phyloP scores from a whole-genome alignment of 2,113 vertebrate genomes.

The Sinocyclocheilus anshuiensis region DNA sequence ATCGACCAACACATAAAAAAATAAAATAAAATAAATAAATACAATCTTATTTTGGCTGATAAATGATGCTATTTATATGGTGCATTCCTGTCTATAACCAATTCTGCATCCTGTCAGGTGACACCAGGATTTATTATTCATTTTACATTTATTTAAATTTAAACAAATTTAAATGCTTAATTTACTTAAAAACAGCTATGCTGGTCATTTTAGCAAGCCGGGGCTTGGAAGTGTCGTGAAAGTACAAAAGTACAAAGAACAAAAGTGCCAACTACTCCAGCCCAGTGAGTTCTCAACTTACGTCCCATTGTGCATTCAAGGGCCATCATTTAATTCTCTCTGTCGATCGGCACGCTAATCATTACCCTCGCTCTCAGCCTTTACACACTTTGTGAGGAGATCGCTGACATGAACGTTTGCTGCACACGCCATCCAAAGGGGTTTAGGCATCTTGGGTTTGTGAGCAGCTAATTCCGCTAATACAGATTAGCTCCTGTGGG shows the following conservation, averaged over 20 bases:
- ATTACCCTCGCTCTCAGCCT: slow-evolving; percentile 34
- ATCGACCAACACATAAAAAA: too few species aligned
- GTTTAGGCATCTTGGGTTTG: slow-evolving; percentile 74
- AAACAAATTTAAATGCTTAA: too few species aligned
- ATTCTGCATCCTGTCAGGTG: too few species aligned
- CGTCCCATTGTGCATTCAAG: slow-evolving; percentile 29
- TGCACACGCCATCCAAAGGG: slow-evolving; percentile 39
- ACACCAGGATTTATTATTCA: too few species aligned
- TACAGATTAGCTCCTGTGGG: slow-evolving; percentile 79
- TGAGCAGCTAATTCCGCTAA: slow-evolving; percentile 79
- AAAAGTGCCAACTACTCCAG: neutral
- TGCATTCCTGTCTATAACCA: too few species aligned
- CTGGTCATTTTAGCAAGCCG: neutral
- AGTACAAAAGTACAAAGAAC: neutral
- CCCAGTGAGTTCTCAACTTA: slow-evolving; percentile 7
- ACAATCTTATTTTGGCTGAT: too few species aligned
- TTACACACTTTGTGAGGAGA: slow-evolving; percentile 38
- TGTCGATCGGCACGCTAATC: slow-evolving; percentile 23
- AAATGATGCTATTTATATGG: too few species aligned
- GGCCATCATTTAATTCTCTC: slow-evolving; percentile 34
- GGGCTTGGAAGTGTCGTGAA: neutral
- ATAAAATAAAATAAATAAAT: too few species aligned
- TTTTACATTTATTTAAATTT: too few species aligned
- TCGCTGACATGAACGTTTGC: slow-evolving; percentile 12
- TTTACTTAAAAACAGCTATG: too few species aligned